A percentile compares a stretch with the other conserved stretches of the same genome.
phyloP scores from a whole-genome alignment of 2,888 invertebrate genomes.

The Mechanitis mazaeus region DNA sequence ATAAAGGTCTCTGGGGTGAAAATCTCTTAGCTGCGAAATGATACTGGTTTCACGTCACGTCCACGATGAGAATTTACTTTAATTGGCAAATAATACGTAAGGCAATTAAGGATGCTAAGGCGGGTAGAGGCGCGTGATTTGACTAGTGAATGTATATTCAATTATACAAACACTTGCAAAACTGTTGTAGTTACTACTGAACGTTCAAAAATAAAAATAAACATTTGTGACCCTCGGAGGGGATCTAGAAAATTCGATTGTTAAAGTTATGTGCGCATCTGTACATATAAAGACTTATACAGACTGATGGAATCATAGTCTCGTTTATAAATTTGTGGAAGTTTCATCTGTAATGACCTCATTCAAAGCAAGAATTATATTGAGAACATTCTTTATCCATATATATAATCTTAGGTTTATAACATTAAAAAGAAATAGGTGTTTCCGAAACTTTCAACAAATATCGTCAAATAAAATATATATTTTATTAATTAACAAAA shows the following conservation, averaged over 20 bases:
- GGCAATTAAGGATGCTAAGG: constrained; percentile 77
- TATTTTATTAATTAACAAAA: too few species aligned
- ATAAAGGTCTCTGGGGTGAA: constrained; percentile 43
- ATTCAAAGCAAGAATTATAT: too few species aligned
- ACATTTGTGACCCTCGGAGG: constrained; percentile 23
- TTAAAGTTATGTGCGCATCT: too few species aligned
- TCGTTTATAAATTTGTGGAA: too few species aligned
- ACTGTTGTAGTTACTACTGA: constrained; percentile 44
- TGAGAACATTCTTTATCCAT: too few species aligned
- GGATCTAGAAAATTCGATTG: not conserved
- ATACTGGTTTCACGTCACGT: constrained; percentile 73
- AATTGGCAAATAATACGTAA: constrained; percentile 78
- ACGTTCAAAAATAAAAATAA: constrained; percentile 31
- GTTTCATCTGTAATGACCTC: too few species aligned
- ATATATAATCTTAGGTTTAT: too few species aligned
- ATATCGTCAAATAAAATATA: too few species aligned
- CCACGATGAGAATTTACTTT: constrained; percentile 74
- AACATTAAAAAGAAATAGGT: too few species aligned
- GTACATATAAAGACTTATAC: too few species aligned
- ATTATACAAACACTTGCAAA: constrained; percentile 71
- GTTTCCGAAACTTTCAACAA: too few species aligned
- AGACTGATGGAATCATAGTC: too few species aligned
- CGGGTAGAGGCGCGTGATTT: constrained; percentile 71
- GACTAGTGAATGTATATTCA: constrained; percentile 69
- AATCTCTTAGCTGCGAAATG: constrained; percentile 52